Percentiles rank a stretch among this genome's conserved stretches.
These are phyloP conservation scores for Hylomyscus alleni DNA, from an alignment of 2,797 vertebrate species.

Conservation along the genomic window DNA sequence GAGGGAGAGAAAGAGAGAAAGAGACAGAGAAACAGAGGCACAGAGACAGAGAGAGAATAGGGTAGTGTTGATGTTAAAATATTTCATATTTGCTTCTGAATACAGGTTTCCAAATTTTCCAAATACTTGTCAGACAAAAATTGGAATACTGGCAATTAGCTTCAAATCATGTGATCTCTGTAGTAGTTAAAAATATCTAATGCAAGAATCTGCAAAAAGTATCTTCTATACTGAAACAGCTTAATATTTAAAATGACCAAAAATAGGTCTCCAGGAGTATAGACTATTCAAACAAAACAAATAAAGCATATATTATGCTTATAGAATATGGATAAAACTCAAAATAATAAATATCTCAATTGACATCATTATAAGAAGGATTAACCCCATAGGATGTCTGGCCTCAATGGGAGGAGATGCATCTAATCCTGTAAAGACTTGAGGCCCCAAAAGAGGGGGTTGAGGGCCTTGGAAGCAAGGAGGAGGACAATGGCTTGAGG, in stretches of 20 bases:
- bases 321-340: not conserved
- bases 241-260: not conserved
- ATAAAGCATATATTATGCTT: not conserved
- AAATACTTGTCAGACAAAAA: not conserved
- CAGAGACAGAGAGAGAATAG: not conserved
- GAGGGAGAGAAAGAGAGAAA: not conserved
- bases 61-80: not conserved
- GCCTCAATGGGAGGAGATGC: not conserved
- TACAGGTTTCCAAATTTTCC: not conserved
- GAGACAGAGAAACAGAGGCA: not conserved
- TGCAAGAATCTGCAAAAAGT: not conserved
- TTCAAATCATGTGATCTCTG: not conserved
- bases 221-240: not conserved
- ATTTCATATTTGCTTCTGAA: not conserved
- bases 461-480: no score
- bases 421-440: not conserved
- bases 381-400: not conserved
- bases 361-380: not conserved
- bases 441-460: not conserved
- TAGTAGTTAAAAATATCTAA: not conserved
- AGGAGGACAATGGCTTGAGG: not conserved
- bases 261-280: not conserved
- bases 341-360: not conserved
- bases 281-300: conserved; percentile 13
- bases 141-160: not conserved